These are phyloP conservation scores for Meloe dianella DNA, from an alignment of 2,888 invertebrate genomes.

Conservation along the genomic window DNA sequence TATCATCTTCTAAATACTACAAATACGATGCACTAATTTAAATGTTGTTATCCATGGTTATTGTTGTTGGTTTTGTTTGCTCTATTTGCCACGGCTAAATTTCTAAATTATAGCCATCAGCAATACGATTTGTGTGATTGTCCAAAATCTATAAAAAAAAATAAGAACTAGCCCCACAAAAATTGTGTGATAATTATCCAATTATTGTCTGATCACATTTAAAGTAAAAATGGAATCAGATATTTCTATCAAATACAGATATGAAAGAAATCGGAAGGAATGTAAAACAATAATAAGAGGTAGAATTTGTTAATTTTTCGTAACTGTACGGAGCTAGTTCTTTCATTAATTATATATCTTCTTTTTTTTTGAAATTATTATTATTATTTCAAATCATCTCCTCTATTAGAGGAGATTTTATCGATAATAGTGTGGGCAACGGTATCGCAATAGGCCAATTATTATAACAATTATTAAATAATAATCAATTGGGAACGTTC, in stretches of 20 bases:
- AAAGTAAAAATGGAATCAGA: slow-evolving; percentile 1
- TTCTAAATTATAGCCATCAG: slow-evolving; percentile 48
- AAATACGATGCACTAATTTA: neutral
- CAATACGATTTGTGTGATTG: slow-evolving; percentile 52
- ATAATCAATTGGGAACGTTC: slow-evolving; percentile 29
- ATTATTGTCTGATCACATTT: slow-evolving; percentile 8
- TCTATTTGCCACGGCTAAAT: neutral
- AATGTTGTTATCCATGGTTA: too few relatives aligned
- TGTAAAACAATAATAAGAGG: neutral
- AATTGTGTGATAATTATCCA: neutral
- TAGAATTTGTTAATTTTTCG: neutral
- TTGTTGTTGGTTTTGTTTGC: slow-evolving; percentile 26
- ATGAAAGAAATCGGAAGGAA: neutral
- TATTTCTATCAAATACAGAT: neutral
- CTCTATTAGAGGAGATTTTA: neutral
- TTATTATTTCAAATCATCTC: neutral
- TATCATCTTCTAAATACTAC: slow-evolving; percentile 22
- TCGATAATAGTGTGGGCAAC: neutral
- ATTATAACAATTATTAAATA: neutral
- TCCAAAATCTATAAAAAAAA: slow-evolving; percentile 41
- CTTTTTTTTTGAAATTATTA: too few relatives aligned
- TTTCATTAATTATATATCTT: neutral
- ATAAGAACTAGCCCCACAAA: slow-evolving; percentile 18
- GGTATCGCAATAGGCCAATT: neutral
- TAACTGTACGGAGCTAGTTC: neutral